These are phyloP conservation scores for Teleogryllus oceanicus DNA, from an alignment of 2,888 invertebrate genomes.

Conservation along the genomic window DNA sequence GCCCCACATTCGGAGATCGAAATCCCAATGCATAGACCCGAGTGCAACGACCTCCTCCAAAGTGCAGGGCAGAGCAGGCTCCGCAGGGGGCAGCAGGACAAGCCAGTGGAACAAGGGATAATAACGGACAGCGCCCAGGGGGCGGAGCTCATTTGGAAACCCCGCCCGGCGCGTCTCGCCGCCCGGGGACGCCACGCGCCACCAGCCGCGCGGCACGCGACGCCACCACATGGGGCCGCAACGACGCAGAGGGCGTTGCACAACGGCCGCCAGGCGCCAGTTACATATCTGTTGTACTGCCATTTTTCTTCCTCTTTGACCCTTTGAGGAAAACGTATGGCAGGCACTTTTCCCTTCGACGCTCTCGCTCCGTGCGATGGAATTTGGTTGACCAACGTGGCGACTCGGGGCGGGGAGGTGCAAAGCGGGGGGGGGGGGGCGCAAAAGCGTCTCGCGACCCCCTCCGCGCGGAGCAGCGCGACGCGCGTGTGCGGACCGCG, in stretches of 20 bases:
- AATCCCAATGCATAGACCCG: too few species aligned
- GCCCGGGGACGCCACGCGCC: not conserved
- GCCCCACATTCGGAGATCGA: too few species aligned
- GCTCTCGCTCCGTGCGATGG: not conserved
- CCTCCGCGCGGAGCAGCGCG: not conserved
- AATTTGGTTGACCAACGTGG: not conserved
- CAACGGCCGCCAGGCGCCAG: not conserved
- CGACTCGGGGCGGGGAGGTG: not conserved
- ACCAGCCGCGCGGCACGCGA: not conserved
- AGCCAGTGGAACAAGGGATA: too few species aligned
- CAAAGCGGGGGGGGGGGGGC: not conserved
- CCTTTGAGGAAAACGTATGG: not conserved
- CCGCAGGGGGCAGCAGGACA: too few species aligned
- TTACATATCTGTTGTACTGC: not conserved
- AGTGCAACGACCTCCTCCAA: too few species aligned
- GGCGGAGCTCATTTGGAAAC: too few species aligned
- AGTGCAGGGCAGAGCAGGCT: too few species aligned
- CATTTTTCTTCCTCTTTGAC: conserved; percentile 2
- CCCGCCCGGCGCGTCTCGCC: too few species aligned
- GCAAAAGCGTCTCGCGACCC: not conserved
- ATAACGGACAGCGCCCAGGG: too few species aligned
- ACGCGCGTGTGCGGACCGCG: not conserved
- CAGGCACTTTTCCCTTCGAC: not conserved
- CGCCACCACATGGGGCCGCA: too few species aligned
- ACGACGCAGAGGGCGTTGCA: not conserved